Evolutionary conservation across 1,140 invertebrate species (phyloP).

Genomic region (Ladona fulva): DNA sequence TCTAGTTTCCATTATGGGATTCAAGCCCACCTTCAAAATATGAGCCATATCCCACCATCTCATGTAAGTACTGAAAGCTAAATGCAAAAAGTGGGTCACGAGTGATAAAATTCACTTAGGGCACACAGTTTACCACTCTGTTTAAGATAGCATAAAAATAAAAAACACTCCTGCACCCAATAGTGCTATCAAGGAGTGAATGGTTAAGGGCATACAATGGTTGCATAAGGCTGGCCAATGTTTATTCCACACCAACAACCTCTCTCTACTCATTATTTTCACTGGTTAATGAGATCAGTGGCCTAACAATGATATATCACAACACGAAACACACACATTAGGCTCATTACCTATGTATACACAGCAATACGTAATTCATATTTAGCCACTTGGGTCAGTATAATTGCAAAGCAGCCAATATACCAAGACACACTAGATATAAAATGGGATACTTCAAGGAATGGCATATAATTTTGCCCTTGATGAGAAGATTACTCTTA

Average conservation of each 20-base stretch:
- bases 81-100: not conserved
- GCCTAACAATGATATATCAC: slow-evolving; percentile 9
- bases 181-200: not conserved
- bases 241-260: not conserved
- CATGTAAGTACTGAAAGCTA: not conserved
- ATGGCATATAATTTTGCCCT: not conserved
- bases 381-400: not conserved
- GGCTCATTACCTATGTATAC: slow-evolving; percentile 5
- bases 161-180: not conserved
- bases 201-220: not conserved
- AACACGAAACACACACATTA: slow-evolving; percentile 5
- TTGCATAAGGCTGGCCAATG: not conserved
- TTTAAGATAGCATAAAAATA: slow-evolving; percentile 11
- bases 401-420: not conserved
- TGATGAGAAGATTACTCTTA: not conserved
- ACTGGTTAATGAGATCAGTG: slow-evolving; percentile 9
- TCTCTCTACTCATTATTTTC: slow-evolving; percentile 3
- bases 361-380: not conserved
- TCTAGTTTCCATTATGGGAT: not conserved
- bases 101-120: not conserved
- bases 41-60: not conserved
- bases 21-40: not conserved
- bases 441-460: not conserved
- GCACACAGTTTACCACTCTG: not conserved
- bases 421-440: not conserved